These are phyloP conservation scores for Drosophila pectinifera DNA, from an alignment of 1,140 invertebrate species.

Conservation along the genomic window DNA sequence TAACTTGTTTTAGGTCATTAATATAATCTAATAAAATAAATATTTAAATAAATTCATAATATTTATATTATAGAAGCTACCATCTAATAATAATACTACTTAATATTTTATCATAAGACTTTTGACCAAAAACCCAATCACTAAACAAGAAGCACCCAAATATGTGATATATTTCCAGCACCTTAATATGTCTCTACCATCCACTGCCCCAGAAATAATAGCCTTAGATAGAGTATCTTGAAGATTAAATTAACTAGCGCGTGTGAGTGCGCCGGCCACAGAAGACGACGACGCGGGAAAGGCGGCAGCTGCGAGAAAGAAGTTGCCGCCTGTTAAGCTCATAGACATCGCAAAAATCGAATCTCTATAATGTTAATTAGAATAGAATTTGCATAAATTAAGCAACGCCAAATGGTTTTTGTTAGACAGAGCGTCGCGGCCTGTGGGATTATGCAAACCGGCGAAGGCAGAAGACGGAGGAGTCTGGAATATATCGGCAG, in stretches of 20 bases:
- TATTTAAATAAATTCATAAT: too few relatives aligned
- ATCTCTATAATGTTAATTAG: slow-evolving; percentile 76
- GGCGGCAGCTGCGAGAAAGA: slow-evolving; percentile 64
- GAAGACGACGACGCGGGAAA: slow-evolving; percentile 39
- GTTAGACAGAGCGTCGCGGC: slow-evolving; percentile 79
- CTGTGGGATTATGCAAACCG: slow-evolving; percentile 48
- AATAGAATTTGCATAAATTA: slow-evolving; percentile 80
- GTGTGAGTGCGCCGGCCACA: slow-evolving; percentile 43
- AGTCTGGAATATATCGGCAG: slow-evolving; percentile 11
- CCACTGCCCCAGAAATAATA: not conserved
- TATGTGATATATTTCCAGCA: not conserved
- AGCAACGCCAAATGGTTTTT: slow-evolving; percentile 58
- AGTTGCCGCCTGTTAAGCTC: slow-evolving; percentile 52
- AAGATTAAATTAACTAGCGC: slow-evolving; percentile 68
- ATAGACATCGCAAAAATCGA: slow-evolving; percentile 35
- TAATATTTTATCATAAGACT: too few relatives aligned
- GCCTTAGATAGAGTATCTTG: slow-evolving; percentile 31
- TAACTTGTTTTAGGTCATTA: too few relatives aligned
- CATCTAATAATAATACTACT: too few relatives aligned
- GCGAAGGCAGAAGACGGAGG: not conserved
- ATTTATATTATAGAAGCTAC: too few relatives aligned
- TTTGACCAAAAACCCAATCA: not conserved
- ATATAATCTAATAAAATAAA: too few relatives aligned
- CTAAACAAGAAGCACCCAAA: not conserved
- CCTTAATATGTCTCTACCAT: not conserved